phyloP scores from a whole-genome alignment of 2,113 vertebrate species.

The Scytalopus superciliaris region DNA sequence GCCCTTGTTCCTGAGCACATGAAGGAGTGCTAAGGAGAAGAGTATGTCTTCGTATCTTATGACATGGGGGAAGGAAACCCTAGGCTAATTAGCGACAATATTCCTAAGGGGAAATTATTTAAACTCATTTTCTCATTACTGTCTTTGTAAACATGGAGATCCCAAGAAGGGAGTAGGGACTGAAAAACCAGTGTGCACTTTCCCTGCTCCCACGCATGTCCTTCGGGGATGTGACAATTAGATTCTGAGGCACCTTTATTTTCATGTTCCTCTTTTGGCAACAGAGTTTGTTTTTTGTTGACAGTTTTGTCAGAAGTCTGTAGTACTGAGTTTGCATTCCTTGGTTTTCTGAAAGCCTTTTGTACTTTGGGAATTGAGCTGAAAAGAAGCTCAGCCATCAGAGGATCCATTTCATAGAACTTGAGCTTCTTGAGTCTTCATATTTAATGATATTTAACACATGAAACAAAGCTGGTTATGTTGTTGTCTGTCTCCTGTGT shows the following conservation, averaged over 20 bases:
- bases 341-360: background rate
- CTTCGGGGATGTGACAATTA: background rate
- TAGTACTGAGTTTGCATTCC: background rate
- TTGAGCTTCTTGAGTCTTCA: background rate
- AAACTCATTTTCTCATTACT: background rate
- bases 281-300: background rate
- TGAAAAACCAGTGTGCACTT: background rate
- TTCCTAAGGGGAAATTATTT: background rate
- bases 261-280: background rate
- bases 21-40: background rate
- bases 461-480: background rate
- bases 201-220: accelerated
- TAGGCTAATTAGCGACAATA: background rate
- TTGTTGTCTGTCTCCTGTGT: background rate
- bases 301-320: background rate
- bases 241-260: background rate
- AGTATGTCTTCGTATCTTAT: accelerated
- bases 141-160: background rate
- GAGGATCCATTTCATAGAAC: background rate
- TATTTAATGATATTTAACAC: background rate
- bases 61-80: background rate
- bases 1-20: background rate
- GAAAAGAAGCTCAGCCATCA: background rate
- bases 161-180: background rate
- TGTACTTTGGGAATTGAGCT: background rate